phyloP scores from a whole-genome alignment of 2,888 invertebrate species.

The Brachynemurus nebulosus region DNA sequence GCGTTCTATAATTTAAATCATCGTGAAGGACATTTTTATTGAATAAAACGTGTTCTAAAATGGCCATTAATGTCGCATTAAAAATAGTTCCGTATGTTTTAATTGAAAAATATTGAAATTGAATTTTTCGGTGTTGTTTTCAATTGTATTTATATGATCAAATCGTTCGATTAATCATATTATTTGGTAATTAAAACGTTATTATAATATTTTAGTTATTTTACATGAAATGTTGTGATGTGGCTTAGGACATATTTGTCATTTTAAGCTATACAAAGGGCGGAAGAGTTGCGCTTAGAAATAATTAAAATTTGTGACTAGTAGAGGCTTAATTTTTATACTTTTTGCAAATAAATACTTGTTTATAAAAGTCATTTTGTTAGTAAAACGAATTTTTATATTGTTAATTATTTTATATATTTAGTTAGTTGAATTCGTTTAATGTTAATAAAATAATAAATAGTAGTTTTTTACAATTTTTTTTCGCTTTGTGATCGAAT shows the following conservation, averaged over 20 bases:
- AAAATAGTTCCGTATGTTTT: constrained; percentile 1
- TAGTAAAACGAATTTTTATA: too few species aligned
- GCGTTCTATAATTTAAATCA: too few species aligned
- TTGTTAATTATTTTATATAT: too few species aligned
- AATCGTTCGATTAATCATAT: background rate
- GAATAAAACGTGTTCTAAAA: background rate
- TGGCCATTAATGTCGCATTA: background rate
- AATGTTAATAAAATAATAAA: too few species aligned
- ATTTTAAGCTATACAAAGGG: constrained; percentile 8
- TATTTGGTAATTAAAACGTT: background rate
- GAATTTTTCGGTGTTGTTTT: background rate
- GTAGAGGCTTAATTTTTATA: too few species aligned
- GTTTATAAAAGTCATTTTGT: too few species aligned
- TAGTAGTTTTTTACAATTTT: background rate
- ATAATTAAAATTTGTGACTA: constrained; percentile 1
- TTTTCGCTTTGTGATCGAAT: background rate
- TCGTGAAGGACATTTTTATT: background rate
- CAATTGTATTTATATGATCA: background rate
- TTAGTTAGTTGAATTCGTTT: too few species aligned
- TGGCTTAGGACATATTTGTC: constrained; percentile 10
- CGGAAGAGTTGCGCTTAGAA: constrained; percentile 9
- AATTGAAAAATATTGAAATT: background rate
- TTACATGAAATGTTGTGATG: constrained; percentile 6
- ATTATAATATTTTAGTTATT: too few species aligned
- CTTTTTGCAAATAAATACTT: too few species aligned